Evolutionary conservation across 2,888 invertebrate genomes (phyloP), one percentile per base, ranked within the genome.

Genomic region (Hyppa rectilinea): DNA sequence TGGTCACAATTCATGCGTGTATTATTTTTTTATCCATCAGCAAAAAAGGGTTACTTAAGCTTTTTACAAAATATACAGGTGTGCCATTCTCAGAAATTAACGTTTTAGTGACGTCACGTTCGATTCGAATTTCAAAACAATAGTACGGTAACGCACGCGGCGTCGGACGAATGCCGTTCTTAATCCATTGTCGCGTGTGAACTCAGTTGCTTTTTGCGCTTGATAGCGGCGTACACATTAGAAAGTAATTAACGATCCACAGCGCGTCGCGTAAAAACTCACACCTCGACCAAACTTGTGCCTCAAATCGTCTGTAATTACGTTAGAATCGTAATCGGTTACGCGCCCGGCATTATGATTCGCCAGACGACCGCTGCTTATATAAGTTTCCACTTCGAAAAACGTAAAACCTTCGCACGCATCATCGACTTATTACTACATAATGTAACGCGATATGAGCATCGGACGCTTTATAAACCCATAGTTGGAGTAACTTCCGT

Each of bases 401-500:
- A 92, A 89, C 88, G 85, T 88, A 87, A 90, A 91, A 89, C 91
- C 92, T 92, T 92, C 88, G 88, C 90, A 91, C 89, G 92, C 91
- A 92, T 92, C 92, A 90, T 89, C 89, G 89, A 84, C 89, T 91
- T 87, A 88, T 92, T 92, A 91, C 90, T 90, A 85, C 87, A 90
- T 88, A 88, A 85, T 85, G 93, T 89, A 93, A 93, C 88, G 71
- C 88, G 91, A 93, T 93, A 92, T 87, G 62, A 86, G 68, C 84
- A 74, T 81, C 88, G 84, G 88, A 87, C 88, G 88, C 88, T 89
- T 87, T 88, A 88, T 88, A 88, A 85, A 85, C 88, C 89, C 89
- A 89, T 89, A 91, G 87, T 87, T 89, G 86, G 85, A 87, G 88
- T 90, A 89, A 92, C 95, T 95, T 95, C 95, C 95, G 95, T 92